phyloP scores from a whole-genome alignment of 2,888 invertebrate genomes.

The Metellina segmentata region DNA sequence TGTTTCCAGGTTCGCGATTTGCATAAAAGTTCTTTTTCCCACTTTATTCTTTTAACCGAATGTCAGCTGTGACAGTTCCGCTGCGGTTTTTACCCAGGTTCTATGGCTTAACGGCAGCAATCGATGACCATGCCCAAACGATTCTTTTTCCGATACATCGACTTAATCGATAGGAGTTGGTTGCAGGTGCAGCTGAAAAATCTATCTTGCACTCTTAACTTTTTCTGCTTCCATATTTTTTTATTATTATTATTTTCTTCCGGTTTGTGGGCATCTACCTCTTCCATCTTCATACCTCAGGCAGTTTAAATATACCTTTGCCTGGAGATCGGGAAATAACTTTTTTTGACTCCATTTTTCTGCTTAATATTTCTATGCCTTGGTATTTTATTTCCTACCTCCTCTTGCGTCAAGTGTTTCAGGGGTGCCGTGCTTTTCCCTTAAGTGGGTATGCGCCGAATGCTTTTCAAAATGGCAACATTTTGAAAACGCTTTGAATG shows the following conservation, averaged over 20 bases:
- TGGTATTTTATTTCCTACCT: background rate
- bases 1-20: conserved; percentile 57
- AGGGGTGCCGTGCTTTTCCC: conserved; percentile 45
- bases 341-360: background rate
- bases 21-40: conserved; percentile 44
- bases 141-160: conserved; percentile 64
- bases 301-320: conserved; percentile 58
- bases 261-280: conserved; percentile 27
- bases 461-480: conserved; percentile 42
- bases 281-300: conserved; percentile 41
- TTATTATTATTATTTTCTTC: background rate
- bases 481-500: conserved; percentile 23
- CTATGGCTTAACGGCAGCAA: conserved; percentile 21
- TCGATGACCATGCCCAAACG: conserved; percentile 61
- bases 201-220: conserved; percentile 54
- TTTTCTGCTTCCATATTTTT: conserved; percentile 29
- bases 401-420: conserved; percentile 51
- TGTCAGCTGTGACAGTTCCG: conserved; percentile 56
- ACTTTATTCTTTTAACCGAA: background rate
- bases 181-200: conserved; percentile 40
- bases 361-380: conserved; percentile 14
- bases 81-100: conserved; percentile 32
- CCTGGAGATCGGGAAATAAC: conserved; percentile 11
- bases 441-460: conserved; percentile 44
- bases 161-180: conserved; percentile 56